Evolutionary conservation across 2,797 vertebrate genomes (phyloP).

Genomic region (Tenualosa ilisha): DNA sequence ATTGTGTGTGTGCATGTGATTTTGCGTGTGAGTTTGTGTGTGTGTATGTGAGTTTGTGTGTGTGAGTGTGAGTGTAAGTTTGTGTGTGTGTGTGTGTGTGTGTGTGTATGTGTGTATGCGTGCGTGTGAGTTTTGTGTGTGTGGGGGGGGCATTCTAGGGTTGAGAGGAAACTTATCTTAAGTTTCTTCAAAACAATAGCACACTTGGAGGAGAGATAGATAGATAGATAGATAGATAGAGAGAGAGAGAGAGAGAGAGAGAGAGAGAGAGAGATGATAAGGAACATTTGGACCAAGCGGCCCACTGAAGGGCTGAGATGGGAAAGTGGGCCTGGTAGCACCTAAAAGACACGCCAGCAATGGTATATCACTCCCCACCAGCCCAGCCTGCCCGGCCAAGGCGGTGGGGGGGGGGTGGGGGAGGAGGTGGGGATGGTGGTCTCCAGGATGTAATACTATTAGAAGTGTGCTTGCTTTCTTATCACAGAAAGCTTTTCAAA

Average conservation of each 20-base stretch:
- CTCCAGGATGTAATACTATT: conserved; percentile 44
- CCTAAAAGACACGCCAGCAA: conserved; percentile 39
- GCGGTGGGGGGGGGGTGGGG: conserved; percentile 24
- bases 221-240: neutral
- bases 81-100: too few species aligned
- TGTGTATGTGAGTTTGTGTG: too few species aligned
- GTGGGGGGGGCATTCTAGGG: neutral
- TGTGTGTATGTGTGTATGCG: too few species aligned
- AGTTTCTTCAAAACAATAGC: conserved; percentile 37
- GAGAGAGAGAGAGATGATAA: conserved; percentile 26
- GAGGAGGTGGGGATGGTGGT: conserved; percentile 27
- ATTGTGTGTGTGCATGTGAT: too few species aligned
- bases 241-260: neutral
- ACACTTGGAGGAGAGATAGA: neutral
- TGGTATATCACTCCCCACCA: conserved; percentile 30
- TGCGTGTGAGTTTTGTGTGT: too few species aligned
- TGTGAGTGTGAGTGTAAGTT: too few species aligned
- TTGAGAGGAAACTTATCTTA: conserved; percentile 42
- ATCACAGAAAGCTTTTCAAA: conserved; percentile 55
- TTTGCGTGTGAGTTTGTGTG: too few species aligned
- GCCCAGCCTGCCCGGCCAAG: conserved; percentile 23
- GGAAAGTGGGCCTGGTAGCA: conserved; percentile 21
- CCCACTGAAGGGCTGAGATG: conserved; percentile 33
- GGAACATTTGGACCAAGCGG: conserved; percentile 5
- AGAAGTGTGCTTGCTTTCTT: conserved; percentile 51